Conservation (phyloP, 2,888 invertebrate genomes). For the Drosophila emarginata region DNA sequence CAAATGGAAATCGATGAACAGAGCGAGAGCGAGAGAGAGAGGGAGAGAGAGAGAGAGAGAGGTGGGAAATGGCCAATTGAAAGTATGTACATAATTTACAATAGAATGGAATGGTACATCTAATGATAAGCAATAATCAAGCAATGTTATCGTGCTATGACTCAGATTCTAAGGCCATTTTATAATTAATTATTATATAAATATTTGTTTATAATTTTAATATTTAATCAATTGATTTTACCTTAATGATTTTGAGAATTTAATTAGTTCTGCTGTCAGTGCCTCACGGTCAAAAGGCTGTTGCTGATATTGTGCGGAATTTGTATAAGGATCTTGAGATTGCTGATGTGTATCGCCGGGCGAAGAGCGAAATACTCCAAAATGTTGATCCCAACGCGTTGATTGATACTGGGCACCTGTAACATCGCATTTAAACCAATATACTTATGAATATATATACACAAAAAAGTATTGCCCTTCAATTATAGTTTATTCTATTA, state of each 20-base stretch:
- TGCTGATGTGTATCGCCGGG: slow-evolving; percentile 82
- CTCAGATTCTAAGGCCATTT: background rate
- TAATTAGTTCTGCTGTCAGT: slow-evolving; percentile 83
- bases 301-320: slow-evolving; percentile 23
- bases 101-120: background rate
- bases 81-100: slow-evolving; percentile 1
- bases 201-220: background rate
- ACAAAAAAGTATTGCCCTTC: too few relatives aligned
- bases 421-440: too few relatives aligned
- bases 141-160: slow-evolving; percentile 6
- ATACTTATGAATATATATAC: too few relatives aligned
- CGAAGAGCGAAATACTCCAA: slow-evolving; percentile 87
- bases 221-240: slow-evolving; percentile 49
- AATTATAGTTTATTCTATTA: too few relatives aligned
- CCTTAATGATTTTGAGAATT: slow-evolving; percentile 82
- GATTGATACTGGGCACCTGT: slow-evolving; percentile 78
- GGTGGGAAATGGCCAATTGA: slow-evolving; percentile 35
- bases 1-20: background rate
- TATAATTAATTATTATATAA: background rate
- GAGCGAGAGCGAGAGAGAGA: too few relatives aligned
- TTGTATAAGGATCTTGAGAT: slow-evolving; percentile 64
- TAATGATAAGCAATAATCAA: slow-evolving; percentile 2
- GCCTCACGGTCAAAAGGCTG: slow-evolving; percentile 83
- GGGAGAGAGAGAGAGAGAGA: background rate
- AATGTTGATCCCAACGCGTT: slow-evolving; percentile 85